Evolutionary conservation across 1,140 invertebrate genomes (phyloP), one percentile per base, ranked within the genome.

Genomic region (Ylistrum balloti): DNA sequence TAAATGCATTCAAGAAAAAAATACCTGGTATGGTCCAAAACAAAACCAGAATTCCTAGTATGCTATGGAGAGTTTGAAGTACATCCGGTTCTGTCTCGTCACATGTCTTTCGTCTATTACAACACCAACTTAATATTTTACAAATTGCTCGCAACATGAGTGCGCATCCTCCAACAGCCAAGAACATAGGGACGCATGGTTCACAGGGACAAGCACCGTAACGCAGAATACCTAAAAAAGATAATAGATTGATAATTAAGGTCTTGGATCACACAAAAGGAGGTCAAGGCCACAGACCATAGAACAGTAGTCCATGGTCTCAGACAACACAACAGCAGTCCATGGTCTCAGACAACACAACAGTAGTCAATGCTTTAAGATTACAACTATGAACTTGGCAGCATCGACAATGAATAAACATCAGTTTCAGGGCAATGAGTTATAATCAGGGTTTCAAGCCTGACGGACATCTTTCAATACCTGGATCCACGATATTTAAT

Each of bases 21-120:
- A 28, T 74, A 74, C 56, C 56, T 74, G 56, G 56, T 74, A 74
- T 74, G n/a, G 56, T 74, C 56, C 56, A 74, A 74, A 74, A 74
- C 17, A 74, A 74, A 74, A 74, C 56, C 11, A 74, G 11, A 74
- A 74, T 74, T 74, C 56, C 56, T 1, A 74, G 56, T 28, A 74
- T 74, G n/a, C 56, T 74, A 28, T 74, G 56, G 9, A 74, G 56
- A 74, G 56, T 74, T 74, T 74, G 56, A 28, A 74, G n/a, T 17
- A 74, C 56, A n/a, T 74, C 22, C 22, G 56, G 56, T 74, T 74
- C 56, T n/a, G 56, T 74, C 28, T 74, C 56, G n/a, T 74, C 56
- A 74, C 56, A 74, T n/a, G 56, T 74, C 56, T 74, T 74, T n/a
- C 56, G 56, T 5, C 56, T 74, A n/a, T 74, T 74, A n/a, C 56